phyloP scores from a whole-genome alignment of 2,888 invertebrate species.

The Platycheirus albimanus region DNA sequence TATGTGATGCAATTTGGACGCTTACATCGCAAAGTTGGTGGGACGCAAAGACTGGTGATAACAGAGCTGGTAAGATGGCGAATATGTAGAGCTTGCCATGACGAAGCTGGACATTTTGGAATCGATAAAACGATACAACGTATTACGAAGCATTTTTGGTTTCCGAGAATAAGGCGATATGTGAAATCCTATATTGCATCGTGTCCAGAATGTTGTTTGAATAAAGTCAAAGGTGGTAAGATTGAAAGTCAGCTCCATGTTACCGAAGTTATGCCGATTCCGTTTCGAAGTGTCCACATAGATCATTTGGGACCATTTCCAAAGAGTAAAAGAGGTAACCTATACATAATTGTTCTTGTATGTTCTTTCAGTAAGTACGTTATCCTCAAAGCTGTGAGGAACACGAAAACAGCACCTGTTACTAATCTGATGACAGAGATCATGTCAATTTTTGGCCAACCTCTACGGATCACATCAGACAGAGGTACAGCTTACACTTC shows the following conservation, averaged over 20 bases:
- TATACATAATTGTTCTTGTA: slow-evolving; percentile 59
- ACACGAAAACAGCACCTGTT: slow-evolving; percentile 71
- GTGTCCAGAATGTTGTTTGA: too few relatives aligned
- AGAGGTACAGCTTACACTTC: slow-evolving; percentile 55
- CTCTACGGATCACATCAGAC: slow-evolving; percentile 33
- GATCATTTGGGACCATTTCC: slow-evolving; percentile 75
- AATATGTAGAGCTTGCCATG: too few relatives aligned
- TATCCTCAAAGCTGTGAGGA: slow-evolving; percentile 45
- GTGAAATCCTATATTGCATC: too few relatives aligned
- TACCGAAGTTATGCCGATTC: slow-evolving; percentile 45
- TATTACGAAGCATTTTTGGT: too few relatives aligned
- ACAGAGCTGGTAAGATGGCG: too few relatives aligned
- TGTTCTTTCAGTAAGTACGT: slow-evolving; percentile 70
- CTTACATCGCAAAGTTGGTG: too few relatives aligned
- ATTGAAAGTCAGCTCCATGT: slow-evolving; percentile 67
- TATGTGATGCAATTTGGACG: too few relatives aligned
- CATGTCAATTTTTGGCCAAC: not conserved
- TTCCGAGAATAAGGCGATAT: too few relatives aligned
- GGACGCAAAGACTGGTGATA: too few relatives aligned
- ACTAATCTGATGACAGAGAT: slow-evolving; percentile 40
- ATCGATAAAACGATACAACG: too few relatives aligned
- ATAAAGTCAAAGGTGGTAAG: too few relatives aligned
- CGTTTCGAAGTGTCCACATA: slow-evolving; percentile 67
- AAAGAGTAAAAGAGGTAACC: slow-evolving; percentile 63
- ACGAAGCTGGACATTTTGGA: too few relatives aligned